Evolutionary conservation across 2,888 invertebrate genomes (phyloP).

Genomic region (Bombylius discolor): DNA sequence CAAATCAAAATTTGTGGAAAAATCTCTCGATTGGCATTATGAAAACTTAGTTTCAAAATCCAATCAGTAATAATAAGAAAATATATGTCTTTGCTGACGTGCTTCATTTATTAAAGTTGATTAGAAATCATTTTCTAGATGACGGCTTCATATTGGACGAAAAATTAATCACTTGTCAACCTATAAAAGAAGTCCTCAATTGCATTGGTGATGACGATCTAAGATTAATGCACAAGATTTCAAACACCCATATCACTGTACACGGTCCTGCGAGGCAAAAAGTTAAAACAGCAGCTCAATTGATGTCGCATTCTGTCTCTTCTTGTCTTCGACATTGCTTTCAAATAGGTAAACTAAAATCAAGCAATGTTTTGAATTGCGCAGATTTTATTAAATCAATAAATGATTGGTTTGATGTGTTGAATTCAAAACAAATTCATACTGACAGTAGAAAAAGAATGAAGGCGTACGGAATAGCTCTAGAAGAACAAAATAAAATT

Average conservation of each 20-base stretch:
- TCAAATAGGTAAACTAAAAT: slow-evolving; percentile 6
- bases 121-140: slow-evolving; percentile 15
- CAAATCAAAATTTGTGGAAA: background rate
- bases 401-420: slow-evolving; percentile 17
- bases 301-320: slow-evolving; percentile 17
- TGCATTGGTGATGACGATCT: background rate
- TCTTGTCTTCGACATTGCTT: slow-evolving; percentile 13
- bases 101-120: slow-evolving; percentile 12
- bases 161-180: slow-evolving; percentile 4
- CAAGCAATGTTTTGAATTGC: slow-evolving; percentile 13
- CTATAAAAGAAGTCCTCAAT: background rate
- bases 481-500: background rate
- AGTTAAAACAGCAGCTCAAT: slow-evolving; percentile 13
- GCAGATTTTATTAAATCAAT: slow-evolving; percentile 16
- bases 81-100: slow-evolving; percentile 9
- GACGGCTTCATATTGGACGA: slow-evolving; percentile 11
- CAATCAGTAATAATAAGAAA: slow-evolving; percentile 1
- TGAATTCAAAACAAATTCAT: background rate
- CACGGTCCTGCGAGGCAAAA: background rate
- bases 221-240: background rate
- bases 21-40: background rate
- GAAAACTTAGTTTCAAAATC: slow-evolving; percentile 13
- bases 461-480: background rate
- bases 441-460: background rate
- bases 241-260: background rate